Evolutionary conservation across 1,140 invertebrate genomes (phyloP).

Genomic region (Achroia grisella): DNA sequence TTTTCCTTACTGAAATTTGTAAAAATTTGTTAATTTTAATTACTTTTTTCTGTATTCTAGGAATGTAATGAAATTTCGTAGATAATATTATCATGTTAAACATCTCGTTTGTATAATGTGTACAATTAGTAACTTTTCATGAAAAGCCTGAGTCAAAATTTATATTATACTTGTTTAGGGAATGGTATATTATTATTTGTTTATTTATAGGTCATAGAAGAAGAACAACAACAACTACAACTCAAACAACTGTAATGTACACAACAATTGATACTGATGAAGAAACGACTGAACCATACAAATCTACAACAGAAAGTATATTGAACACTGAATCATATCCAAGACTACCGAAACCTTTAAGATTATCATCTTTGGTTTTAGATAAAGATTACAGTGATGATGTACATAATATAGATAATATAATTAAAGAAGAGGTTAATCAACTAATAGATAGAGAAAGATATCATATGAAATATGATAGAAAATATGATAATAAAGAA

Average conservation of each 20-base stretch:
- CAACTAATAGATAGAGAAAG: constrained; percentile 36
- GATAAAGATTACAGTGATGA: constrained; percentile 43
- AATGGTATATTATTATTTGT: no score
- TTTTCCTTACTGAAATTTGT: no score
- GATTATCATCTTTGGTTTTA: constrained; percentile 35
- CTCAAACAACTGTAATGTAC: constrained; percentile 41
- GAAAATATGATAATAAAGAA: constrained; percentile 51
- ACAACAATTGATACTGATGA: constrained; percentile 37
- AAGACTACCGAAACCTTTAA: constrained; percentile 54
- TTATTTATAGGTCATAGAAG: constrained; percentile 54
- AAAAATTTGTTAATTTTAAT: no score
- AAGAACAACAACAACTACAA: constrained; percentile 61
- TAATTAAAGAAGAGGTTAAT: constrained; percentile 36
- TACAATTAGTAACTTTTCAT: no score
- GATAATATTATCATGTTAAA: no score
- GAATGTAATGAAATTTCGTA: no score
- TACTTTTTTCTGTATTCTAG: no score
- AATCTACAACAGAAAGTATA: constrained; percentile 35
- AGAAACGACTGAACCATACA: constrained; percentile 27
- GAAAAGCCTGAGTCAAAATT: no score
- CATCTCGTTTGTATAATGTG: no score
- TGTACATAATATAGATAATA: constrained; percentile 58
- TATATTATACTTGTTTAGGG: no score
- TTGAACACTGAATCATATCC: constrained; percentile 35
- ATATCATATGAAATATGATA: constrained; percentile 42